These are phyloP conservation scores for Malachius bipustulatus DNA, from an alignment of 2,888 invertebrate species.

Conservation along the genomic window DNA sequence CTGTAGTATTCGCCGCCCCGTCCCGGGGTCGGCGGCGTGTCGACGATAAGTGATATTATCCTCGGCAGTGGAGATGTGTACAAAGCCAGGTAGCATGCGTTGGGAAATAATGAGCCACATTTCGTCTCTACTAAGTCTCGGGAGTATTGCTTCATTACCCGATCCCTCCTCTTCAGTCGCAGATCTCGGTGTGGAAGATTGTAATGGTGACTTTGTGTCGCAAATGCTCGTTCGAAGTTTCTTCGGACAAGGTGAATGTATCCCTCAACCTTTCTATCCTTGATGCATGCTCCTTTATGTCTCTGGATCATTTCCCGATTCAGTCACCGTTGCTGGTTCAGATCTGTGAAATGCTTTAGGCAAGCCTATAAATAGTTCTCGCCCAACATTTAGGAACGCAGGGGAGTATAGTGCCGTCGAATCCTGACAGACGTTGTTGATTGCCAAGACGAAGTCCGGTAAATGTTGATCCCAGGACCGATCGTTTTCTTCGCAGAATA, in stretches of 20 bases:
- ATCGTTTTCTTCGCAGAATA: no score
- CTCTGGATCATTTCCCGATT: not conserved
- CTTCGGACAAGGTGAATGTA: not conserved
- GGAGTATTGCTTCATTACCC: not conserved
- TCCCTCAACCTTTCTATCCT: not conserved
- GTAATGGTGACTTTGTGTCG: conserved; percentile 2
- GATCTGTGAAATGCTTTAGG: not conserved
- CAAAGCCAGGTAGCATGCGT: no score
- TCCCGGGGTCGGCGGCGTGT: no score
- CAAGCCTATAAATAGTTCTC: conserved; percentile 1
- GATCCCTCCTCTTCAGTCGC: not conserved
- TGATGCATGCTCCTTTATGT: not conserved
- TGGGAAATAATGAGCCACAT: no score
- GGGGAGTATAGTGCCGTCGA: not conserved
- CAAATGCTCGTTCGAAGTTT: not conserved
- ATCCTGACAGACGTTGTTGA: not conserved
- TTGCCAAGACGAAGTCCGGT: no score
- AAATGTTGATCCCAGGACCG: no score
- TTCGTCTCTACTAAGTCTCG: no score
- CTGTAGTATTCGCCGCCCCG: no score
- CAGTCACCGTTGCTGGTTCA: no score
- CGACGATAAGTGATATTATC: not conserved
- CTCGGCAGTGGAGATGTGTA: no score
- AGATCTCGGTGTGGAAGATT: not conserved
- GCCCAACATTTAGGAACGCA: not conserved